Evolutionary conservation across 2,113 vertebrate genomes (phyloP).

Genomic region (Vanacampus margaritifer): DNA sequence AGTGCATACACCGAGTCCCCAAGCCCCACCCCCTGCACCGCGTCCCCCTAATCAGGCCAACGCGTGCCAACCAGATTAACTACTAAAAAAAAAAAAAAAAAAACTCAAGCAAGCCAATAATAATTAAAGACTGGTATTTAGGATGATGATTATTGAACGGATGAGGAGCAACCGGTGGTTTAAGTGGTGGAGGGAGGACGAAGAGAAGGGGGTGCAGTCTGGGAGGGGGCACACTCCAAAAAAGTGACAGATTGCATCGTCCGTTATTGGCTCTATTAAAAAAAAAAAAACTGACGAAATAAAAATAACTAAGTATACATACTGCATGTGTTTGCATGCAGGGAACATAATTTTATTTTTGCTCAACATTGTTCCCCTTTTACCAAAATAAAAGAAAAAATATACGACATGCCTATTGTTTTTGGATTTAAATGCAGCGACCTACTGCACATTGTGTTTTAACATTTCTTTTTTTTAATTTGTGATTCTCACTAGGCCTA

Average conservation of each 20-base stretch:
- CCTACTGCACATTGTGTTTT: not conserved
- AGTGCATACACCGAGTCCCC: not conserved
- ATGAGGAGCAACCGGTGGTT: constrained; percentile 81
- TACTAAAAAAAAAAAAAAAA: constrained; percentile 75
- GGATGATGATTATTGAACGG: constrained; percentile 82
- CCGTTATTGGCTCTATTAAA: constrained; percentile 76
- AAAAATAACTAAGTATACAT: not conserved
- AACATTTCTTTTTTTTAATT: not conserved
- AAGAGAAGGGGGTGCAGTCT: constrained; percentile 30
- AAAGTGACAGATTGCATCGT: constrained; percentile 85
- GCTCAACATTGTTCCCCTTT: not conserved
- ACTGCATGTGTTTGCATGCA: not conserved
- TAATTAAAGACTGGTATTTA: constrained; percentile 82
- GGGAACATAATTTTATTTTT: not conserved
- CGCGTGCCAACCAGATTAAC: constrained; percentile 97
- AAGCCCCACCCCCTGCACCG: constrained; percentile 57
- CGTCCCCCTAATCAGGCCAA: constrained; percentile 90
- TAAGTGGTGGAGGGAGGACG: not conserved
- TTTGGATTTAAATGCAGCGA: not conserved
- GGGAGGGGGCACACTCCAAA: constrained; percentile 33
- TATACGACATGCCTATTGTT: not conserved
- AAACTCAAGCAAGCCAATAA: constrained; percentile 73
- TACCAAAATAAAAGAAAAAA: not conserved
- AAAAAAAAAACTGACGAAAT: not conserved
- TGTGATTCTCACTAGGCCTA: too few relatives aligned